Percentiles rank a stretch among this genome's conserved stretches.
These are phyloP conservation scores for Omphaloscelis lunosa DNA, from an alignment of 2,888 invertebrate genomes.

Conservation along the genomic window DNA sequence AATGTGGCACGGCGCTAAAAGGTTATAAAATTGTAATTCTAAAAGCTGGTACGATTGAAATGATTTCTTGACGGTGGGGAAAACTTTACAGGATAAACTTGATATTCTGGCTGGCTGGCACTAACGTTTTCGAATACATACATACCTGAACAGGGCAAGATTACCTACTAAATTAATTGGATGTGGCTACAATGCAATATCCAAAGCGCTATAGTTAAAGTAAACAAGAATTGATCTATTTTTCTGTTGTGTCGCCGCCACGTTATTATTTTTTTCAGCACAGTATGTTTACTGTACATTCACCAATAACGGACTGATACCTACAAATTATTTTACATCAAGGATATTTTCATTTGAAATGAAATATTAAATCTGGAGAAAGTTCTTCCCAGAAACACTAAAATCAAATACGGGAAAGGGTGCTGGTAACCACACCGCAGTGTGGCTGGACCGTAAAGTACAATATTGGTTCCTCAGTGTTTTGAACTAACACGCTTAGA, in stretches of 20 bases:
- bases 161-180: not conserved
- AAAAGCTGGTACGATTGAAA: not conserved
- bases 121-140: not conserved
- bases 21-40: slow-evolving; percentile 15
- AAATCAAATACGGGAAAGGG: slow-evolving; percentile 44
- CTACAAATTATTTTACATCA: not conserved
- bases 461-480: slow-evolving; percentile 15
- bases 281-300: not conserved
- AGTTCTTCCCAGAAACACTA: slow-evolving; percentile 15
- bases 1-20: slow-evolving; percentile 8
- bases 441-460: slow-evolving; percentile 8
- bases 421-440: slow-evolving; percentile 18
- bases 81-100: not conserved
- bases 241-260: not conserved
- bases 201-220: not conserved
- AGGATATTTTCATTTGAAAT: not conserved
- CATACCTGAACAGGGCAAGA: too few species aligned
- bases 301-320: not conserved
- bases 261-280: not conserved
- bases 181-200: not conserved
- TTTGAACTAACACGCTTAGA: slow-evolving; percentile 2
- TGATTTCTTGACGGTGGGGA: not conserved
- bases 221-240: not conserved
- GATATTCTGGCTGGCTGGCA: too few species aligned
- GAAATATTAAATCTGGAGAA: not conserved